Evolutionary conservation across 2,797 vertebrate genomes (phyloP).

Genomic region (Notamacropus eugenii): DNA sequence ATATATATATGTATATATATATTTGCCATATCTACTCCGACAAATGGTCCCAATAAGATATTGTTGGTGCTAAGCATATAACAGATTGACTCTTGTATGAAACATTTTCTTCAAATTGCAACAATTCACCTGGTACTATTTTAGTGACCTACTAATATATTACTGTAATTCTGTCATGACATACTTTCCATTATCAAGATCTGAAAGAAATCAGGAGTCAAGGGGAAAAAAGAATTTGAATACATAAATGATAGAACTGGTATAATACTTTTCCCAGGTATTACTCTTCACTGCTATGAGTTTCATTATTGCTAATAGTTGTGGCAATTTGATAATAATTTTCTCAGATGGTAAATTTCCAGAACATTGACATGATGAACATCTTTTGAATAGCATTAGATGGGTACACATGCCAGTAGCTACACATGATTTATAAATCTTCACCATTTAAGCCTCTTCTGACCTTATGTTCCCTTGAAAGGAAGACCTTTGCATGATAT

Average conservation of each 20-base stretch:
- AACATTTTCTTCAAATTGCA: not conserved
- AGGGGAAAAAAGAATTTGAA: constrained; percentile 26
- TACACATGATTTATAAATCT: not conserved
- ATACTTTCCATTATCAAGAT: constrained; percentile 3
- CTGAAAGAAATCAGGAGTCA: constrained; percentile 21
- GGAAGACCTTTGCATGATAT: not conserved
- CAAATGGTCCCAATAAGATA: not conserved
- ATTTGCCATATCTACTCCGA: not conserved
- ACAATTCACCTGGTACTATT: not conserved
- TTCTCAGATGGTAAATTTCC: constrained; percentile 29
- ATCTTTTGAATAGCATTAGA: not conserved
- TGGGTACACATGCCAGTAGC: not conserved
- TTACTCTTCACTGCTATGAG: not conserved
- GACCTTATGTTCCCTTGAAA: not conserved
- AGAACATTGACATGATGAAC: not conserved
- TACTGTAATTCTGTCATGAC: constrained; percentile 12
- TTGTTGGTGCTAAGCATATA: not conserved
- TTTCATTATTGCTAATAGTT: constrained; percentile 8
- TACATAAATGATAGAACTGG: not conserved
- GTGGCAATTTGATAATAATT: constrained; percentile 12
- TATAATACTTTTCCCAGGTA: not conserved
- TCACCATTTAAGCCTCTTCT: constrained; percentile 36
- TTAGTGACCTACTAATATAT: not conserved
- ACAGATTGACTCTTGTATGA: constrained; percentile 7
- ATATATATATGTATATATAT: not conserved